A percentile compares a stretch with the other conserved stretches of the same genome.
Conservation (phyloP, 2,888 invertebrate species). For the Hemithea aestivaria region DNA sequence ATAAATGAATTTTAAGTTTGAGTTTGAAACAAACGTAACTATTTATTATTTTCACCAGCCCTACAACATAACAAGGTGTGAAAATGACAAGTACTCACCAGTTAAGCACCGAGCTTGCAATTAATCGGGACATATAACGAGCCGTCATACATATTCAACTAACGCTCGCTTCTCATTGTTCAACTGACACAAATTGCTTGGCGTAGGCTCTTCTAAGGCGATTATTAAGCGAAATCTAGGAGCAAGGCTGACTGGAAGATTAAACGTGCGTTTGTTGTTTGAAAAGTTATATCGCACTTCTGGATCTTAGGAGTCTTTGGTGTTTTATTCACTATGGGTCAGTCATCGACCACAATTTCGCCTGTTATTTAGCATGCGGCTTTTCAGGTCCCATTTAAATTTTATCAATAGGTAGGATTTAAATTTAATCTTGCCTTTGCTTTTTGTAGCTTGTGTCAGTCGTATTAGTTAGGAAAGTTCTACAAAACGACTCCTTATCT, state of each 20-base stretch:
- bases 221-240: conserved; percentile 46
- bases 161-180: conserved; percentile 66
- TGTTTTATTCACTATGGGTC: too few relatives aligned
- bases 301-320: too few relatives aligned
- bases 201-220: conserved; percentile 57
- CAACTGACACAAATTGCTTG: conserved; percentile 56
- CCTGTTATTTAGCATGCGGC: too few relatives aligned
- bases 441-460: too few relatives aligned
- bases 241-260: conserved; percentile 42
- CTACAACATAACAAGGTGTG: conserved; percentile 56
- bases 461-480: too few relatives aligned
- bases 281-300: conserved; percentile 16
- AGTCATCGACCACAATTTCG: too few relatives aligned
- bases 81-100: conserved; percentile 56
- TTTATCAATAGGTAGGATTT: too few relatives aligned
- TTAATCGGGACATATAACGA: conserved; percentile 62
- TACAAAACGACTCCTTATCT: too few relatives aligned
- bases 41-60: conserved; percentile 41
- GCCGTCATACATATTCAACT: conserved; percentile 65
- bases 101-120: conserved; percentile 45
- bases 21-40: too few relatives aligned
- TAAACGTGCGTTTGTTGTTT: conserved; percentile 1
- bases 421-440: too few relatives aligned
- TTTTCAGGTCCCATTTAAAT: too few relatives aligned
- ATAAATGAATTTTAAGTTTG: too few relatives aligned